These are phyloP conservation scores for Corythoichthys haematopterus DNA, from an alignment of 2,113 vertebrate species.

Conservation along the genomic window DNA sequence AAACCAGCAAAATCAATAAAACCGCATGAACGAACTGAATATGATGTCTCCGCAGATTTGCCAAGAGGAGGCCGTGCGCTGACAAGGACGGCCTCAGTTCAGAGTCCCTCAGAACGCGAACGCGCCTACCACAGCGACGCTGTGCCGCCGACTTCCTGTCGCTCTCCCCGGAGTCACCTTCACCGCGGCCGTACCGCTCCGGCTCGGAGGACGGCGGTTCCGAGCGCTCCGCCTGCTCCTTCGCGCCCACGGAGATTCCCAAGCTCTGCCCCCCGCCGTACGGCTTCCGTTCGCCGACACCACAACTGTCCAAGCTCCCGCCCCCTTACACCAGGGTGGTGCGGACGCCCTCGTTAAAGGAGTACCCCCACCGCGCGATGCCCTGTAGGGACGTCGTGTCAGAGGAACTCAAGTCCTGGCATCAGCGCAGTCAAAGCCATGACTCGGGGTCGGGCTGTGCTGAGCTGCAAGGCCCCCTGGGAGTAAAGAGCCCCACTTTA, in stretches of 20 bases:
- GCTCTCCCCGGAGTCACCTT: conserved; percentile 69
- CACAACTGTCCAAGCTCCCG: conserved; percentile 51
- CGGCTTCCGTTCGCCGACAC: conserved; percentile 57
- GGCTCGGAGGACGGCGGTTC: conserved; percentile 84
- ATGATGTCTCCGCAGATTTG: conserved; percentile 61
- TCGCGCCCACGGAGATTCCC: conserved; percentile 56
- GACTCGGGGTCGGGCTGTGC: conserved; percentile 57
- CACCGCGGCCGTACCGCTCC: conserved; percentile 68
- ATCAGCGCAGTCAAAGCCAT: conserved; percentile 73
- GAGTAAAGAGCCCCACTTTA: conserved; percentile 54
- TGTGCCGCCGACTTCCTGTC: conserved; percentile 70
- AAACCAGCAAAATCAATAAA: neutral
- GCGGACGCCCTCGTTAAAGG: conserved; percentile 78
- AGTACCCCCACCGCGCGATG: conserved; percentile 67
- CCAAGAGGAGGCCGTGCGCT: conserved; percentile 58
- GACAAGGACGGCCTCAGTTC: conserved; percentile 41
- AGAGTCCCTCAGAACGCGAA: conserved; percentile 61
- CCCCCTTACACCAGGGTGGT: conserved; percentile 72
- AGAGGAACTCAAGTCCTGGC: conserved; percentile 83
- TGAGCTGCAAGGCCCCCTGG: conserved; percentile 68
- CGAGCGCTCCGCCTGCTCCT: conserved; percentile 77
- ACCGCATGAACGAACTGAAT: neutral
- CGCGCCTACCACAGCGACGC: conserved; percentile 66
- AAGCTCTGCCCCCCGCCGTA: conserved; percentile 73
- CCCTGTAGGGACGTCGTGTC: conserved; percentile 75